Base-by-base conservation (phyloP, 1,140 invertebrate genomes). In the Drosophila tristis region DNA sequence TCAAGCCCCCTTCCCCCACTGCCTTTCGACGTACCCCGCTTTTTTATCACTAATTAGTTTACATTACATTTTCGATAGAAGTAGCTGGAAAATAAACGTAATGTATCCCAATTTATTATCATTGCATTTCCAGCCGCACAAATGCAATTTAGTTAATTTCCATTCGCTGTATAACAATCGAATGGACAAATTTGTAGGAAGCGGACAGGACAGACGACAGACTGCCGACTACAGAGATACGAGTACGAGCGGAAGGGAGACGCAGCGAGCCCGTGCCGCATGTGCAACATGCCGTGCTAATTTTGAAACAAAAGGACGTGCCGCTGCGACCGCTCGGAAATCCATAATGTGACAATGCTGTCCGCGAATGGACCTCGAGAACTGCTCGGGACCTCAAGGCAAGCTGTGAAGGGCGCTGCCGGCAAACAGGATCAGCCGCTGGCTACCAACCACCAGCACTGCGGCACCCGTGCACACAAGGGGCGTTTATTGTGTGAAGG, bases 241-340 rank as follows among this genome's bases (percentile, higher is more conserved):
- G 31, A 39, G 8, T 31, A 76, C 48, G n/a, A 15, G 25, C 44
- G 15, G 35, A 57, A 51, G n/a, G n/a, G 26, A 11, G 9, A 5
- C 53, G 8, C 0, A 56, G 15, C 4, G 35, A 35, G 47, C 47
- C 71, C 57, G 59, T 26, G 16, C 66, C 39, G 75, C 77, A 89
- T 87, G 82, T 87, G 82, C 82, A 87, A 89, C 82, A 87, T 87
- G 84, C 82, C 75, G 84, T 84, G 82, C 84, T 76, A 87, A 87
- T 87, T 89, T 89, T 76, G 87, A 73, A 39, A 87, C 82, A 86
- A 87, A 87, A 79, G 82, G 71, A 89, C 55, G 47, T 47, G 58
- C 81, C 67, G 81, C 70, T 80, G 81, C 58, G 67, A 76, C 78
- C 70, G 79, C 65, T 86, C 60, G 74, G 50, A 76, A 76, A 80